Percentiles rank a stretch among this genome's conserved stretches.
Evolutionary conservation across 2,888 invertebrate genomes (phyloP).

Genomic region (Hydropsyche betteni): DNA sequence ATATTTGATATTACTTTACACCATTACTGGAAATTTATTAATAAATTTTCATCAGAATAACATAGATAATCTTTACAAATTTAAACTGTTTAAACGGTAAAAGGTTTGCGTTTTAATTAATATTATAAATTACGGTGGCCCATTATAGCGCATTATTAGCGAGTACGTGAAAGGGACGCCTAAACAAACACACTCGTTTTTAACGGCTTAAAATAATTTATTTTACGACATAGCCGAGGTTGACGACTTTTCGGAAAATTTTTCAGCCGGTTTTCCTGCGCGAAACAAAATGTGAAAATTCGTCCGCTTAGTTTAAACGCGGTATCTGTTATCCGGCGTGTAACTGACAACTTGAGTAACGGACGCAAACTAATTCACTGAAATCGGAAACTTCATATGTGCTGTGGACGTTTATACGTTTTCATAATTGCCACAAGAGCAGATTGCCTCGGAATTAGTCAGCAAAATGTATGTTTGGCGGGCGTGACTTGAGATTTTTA

Average conservation of each 20-base stretch:
- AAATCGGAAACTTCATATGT: conserved; percentile 16
- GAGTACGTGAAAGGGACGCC: too few relatives aligned
- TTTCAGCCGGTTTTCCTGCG: too few relatives aligned
- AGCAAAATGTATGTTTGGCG: background rate
- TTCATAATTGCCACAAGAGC: conserved; percentile 6
- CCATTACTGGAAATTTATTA: too few relatives aligned
- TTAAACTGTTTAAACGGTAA: background rate
- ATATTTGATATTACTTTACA: too few relatives aligned
- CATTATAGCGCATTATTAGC: too few relatives aligned
- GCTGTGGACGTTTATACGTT: background rate
- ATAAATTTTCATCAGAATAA: too few relatives aligned
- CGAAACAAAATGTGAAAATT: background rate
- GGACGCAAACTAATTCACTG: background rate
- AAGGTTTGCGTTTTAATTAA: conserved; percentile 4
- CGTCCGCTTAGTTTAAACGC: background rate
- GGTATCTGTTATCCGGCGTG: conserved; percentile 1
- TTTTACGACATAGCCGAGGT: too few relatives aligned
- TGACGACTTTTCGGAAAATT: too few relatives aligned
- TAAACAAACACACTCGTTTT: too few relatives aligned
- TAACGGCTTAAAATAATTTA: too few relatives aligned
- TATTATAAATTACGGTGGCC: background rate
- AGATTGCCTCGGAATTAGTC: background rate
- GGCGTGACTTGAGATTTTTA: too few relatives aligned
- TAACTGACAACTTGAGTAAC: conserved; percentile 23
- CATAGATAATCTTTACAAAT: too few relatives aligned